phyloP scores from a whole-genome alignment of 2,113 vertebrate genomes.

The Dermatemys mawii region DNA sequence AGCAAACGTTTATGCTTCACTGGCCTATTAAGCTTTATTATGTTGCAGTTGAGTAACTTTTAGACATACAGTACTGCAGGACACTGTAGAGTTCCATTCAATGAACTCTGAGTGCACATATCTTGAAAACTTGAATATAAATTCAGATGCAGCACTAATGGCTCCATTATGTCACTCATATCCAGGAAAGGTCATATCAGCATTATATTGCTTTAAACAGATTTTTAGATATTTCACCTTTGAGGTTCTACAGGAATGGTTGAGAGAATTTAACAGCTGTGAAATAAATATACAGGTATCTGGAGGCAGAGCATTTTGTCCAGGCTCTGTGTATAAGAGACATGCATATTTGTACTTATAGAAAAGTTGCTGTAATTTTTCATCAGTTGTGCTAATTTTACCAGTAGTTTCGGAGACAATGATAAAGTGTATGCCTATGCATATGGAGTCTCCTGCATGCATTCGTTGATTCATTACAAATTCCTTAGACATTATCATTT shows the following conservation, averaged over 20 bases:
- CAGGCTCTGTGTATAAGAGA: not conserved
- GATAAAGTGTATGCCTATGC: not conserved
- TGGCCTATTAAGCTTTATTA: constrained; percentile 42
- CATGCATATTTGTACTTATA: not conserved
- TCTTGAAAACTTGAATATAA: constrained; percentile 36
- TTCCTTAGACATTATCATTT: not conserved
- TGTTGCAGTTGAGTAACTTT: constrained; percentile 48
- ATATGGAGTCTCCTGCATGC: not conserved
- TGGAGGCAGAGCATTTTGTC: not conserved
- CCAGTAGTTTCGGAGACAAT: not conserved
- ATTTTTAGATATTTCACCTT: not conserved
- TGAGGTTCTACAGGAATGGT: not conserved
- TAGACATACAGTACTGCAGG: constrained; percentile 7
- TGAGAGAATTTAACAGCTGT: not conserved
- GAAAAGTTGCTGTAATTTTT: not conserved
- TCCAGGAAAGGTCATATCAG: not conserved
- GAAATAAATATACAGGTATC: not conserved
- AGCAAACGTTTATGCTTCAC: constrained; percentile 32
- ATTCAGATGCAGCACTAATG: not conserved
- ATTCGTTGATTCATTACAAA: not conserved
- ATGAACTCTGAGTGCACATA: not conserved
- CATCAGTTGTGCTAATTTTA: not conserved
- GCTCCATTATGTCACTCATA: not conserved
- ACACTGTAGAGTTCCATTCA: constrained; percentile 29
- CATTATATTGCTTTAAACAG: not conserved